A percentile compares a stretch with the other conserved stretches of the same genome.
Conservation (phyloP, 2,113 vertebrate genomes). For the Zapus hudsonius region DNA sequence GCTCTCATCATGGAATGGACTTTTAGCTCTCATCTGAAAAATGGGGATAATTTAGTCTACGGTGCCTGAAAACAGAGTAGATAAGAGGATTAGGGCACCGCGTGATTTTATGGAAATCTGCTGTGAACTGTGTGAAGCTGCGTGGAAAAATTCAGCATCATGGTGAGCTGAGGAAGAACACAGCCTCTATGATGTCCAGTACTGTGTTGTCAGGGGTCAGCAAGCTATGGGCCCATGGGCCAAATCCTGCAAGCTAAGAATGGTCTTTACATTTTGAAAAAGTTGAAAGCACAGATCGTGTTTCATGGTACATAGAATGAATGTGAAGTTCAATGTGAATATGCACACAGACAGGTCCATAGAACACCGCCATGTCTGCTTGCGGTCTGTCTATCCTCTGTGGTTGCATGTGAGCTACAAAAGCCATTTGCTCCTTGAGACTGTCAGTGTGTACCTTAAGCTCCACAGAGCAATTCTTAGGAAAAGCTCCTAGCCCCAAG, state of each 20-base stretch:
- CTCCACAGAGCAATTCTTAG: too few species aligned
- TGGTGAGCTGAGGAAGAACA: background rate
- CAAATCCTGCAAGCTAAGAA: background rate
- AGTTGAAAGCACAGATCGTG: background rate
- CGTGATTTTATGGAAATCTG: background rate
- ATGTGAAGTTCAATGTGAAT: background rate
- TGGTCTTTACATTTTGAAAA: background rate
- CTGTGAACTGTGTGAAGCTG: background rate
- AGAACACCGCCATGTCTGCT: background rate
- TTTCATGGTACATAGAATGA: background rate
- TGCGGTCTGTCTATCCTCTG: rapidly evolving
- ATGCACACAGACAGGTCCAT: background rate
- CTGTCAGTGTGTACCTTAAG: too few species aligned
- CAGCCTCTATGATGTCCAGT: background rate
- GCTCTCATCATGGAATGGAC: too few species aligned
- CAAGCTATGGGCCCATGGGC: background rate
- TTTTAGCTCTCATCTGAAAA: slow-evolving; percentile 37
- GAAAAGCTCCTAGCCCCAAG: background rate
- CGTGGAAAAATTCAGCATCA: background rate
- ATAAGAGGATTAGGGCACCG: background rate
- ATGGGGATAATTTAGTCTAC: background rate
- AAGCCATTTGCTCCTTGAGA: background rate
- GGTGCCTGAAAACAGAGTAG: background rate
- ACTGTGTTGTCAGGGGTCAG: background rate
- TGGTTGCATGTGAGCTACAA: background rate